A percentile compares a stretch with the other conserved stretches of the same genome.
Conservation (phyloP, 2,888 invertebrate genomes). For the Dryobotodes eremita region DNA sequence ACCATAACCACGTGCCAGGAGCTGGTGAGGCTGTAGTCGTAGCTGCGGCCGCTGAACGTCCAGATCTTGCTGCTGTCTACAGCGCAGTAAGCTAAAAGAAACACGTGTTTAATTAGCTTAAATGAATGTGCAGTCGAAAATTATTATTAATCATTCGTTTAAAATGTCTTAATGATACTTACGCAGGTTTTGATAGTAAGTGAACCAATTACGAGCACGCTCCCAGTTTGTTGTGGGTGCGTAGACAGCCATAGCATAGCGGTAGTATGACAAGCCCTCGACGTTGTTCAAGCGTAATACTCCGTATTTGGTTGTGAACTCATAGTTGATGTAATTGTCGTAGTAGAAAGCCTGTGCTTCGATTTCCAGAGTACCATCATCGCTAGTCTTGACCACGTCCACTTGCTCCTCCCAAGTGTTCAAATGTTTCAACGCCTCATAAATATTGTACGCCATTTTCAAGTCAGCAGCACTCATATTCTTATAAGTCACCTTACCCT, state of each 20-base stretch:
- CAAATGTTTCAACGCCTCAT: constrained; percentile 3
- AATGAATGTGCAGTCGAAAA: not conserved
- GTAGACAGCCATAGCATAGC: constrained; percentile 74
- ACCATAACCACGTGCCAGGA: constrained; percentile 92
- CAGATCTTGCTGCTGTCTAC: constrained; percentile 90
- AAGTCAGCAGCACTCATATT: constrained; percentile 67
- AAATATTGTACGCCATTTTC: not conserved
- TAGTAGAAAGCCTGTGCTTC: constrained; percentile 83
- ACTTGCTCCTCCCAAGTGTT: not conserved
- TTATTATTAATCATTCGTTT: not conserved
- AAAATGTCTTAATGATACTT: constrained; percentile 75
- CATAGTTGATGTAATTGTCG: constrained; percentile 84
- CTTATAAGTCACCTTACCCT: constrained; percentile 86
- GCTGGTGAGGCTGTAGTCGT: constrained; percentile 86
- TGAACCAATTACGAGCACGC: constrained; percentile 76
- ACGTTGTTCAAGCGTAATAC: constrained; percentile 82
- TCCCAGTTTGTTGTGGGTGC: constrained; percentile 78
- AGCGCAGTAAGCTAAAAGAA: constrained; percentile 85
- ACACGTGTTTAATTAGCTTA: not conserved
- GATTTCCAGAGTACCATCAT: constrained; percentile 87
- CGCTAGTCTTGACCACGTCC: constrained; percentile 52
- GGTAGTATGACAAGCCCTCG: constrained; percentile 19
- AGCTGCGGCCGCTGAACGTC: constrained; percentile 92
- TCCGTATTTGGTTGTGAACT: constrained; percentile 84
- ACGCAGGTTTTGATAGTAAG: constrained; percentile 88